Conservation (phyloP, 2,888 invertebrate species). For the Oconnorella tubifera region DNA sequence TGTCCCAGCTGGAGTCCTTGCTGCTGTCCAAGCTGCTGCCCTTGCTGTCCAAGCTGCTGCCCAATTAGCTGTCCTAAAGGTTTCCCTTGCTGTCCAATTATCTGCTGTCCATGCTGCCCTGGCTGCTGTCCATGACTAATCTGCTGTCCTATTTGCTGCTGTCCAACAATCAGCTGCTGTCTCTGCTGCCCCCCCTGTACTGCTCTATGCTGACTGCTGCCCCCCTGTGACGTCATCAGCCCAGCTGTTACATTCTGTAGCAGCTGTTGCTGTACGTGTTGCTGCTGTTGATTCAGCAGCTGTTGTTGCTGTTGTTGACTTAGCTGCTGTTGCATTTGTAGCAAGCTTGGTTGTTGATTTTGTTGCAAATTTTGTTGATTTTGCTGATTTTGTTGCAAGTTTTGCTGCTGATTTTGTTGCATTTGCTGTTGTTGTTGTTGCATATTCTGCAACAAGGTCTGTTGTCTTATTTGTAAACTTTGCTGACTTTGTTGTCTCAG, state of each 20-base stretch:
- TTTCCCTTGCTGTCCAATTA: no score
- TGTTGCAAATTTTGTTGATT: conserved; percentile 14
- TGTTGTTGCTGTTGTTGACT: conserved; percentile 36
- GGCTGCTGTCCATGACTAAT: conserved; percentile 33
- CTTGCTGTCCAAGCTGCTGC: conserved; percentile 26
- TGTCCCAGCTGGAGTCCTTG: background rate
- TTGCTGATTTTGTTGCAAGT: conserved; percentile 8
- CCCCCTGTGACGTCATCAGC: no score
- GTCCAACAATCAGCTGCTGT: conserved; percentile 7
- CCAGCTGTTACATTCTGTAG: conserved; percentile 12
- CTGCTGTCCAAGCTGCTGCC: conserved; percentile 30
- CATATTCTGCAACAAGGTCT: conserved; percentile 1
- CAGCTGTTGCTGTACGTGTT: conserved; percentile 12
- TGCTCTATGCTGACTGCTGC: background rate
- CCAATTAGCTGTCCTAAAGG: background rate
- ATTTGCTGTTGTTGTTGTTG: conserved; percentile 12
- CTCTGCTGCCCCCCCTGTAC: background rate
- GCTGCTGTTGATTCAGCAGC: conserved; percentile 30
- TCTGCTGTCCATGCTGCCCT: conserved; percentile 22
- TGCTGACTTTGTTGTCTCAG: no score
- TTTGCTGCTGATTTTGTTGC: background rate
- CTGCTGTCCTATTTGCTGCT: conserved; percentile 1
- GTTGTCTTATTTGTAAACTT: background rate
- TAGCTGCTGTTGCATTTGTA: conserved; percentile 30
- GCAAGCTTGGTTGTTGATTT: conserved; percentile 8